Base-by-base conservation (phyloP, 2,797 vertebrate species). In the Vespertilio murinus region DNA sequence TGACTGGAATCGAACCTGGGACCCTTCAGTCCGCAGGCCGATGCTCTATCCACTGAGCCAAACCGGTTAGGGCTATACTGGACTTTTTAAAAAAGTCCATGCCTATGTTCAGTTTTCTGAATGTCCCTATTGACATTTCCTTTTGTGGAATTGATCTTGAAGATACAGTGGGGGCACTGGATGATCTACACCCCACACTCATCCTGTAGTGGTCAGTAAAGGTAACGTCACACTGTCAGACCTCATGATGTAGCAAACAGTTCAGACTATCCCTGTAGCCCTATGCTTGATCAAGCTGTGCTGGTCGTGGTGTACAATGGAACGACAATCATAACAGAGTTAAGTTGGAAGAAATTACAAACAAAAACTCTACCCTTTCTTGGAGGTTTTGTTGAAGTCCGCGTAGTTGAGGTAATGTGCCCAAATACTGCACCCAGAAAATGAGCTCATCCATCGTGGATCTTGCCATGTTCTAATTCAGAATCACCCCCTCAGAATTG, bases 391-490 rank as follows among this genome's bases (percentile, higher is more conserved):
- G 16, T 91, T 80, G 25, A 83, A 54, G 82, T 47, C 45, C 79
- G 28, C 35, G 52, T 64, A 73, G 54, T 79, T 69, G 64, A 94
- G n/a, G 75, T 79, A 86, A 90, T 74, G n/a, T 85, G 30, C 47
- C 42, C 89, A 89, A 42, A 80, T 56, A 42, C 35, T 8, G 4
- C n/a, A 93, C n/a, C 42, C 64, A 91, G 77, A 94, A 94, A 91
- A 82, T 94, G 67, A 93, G 28, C 82, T 95, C 45, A 90, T 89
- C 52, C 5, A 5, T 56, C 5, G 11, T 49, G 16, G 56, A 23
- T 56, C 40, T 90, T 77, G 77, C 81, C 13, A 4, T 47, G 17
- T 54, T 93, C 75, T 93, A 93, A 94, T 80, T 96, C 79, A 78
- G 73, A 92, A 82, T 86, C 85, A 80, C n/a, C 83, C 42, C 38